phyloP scores from a whole-genome alignment of 2,888 invertebrate genomes.

The Stomorhina lunata region DNA sequence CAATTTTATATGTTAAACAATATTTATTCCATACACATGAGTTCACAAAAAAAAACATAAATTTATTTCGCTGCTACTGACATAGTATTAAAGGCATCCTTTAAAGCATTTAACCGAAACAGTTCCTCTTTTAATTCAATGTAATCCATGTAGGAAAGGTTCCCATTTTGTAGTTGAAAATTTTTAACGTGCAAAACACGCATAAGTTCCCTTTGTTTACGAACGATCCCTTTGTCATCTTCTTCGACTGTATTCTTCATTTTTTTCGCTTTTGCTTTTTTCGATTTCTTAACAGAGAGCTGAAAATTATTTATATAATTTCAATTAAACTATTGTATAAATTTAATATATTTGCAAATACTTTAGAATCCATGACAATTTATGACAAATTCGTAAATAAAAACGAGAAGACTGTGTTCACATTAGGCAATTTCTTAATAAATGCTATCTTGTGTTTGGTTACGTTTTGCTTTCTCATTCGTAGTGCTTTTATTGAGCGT shows the following conservation, averaged over 20 bases:
- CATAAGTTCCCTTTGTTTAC: slow-evolving; percentile 72
- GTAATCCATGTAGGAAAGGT: slow-evolving; percentile 74
- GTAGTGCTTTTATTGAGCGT: no score
- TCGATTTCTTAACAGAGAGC: slow-evolving; percentile 55
- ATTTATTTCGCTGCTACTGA: background rate
- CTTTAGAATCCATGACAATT: slow-evolving; percentile 61
- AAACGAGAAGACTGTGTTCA: background rate
- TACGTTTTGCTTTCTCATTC: no score
- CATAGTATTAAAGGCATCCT: slow-evolving; percentile 67
- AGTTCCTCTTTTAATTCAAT: slow-evolving; percentile 72
- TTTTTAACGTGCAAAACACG: slow-evolving; percentile 72
- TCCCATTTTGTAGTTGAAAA: slow-evolving; percentile 70
- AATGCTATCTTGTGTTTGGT: no score
- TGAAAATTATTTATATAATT: background rate
- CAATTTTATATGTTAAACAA: background rate
- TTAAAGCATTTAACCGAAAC: slow-evolving; percentile 70
- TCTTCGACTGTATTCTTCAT: slow-evolving; percentile 32
- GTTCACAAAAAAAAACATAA: background rate
- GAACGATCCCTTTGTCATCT: slow-evolving; percentile 49
- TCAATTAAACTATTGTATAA: background rate
- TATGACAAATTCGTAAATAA: slow-evolving; percentile 3
- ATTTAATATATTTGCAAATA: no score
- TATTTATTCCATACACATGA: background rate
- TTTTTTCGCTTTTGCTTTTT: slow-evolving; percentile 46
- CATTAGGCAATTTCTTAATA: no score